Conservation (phyloP, 2,113 vertebrate species). For the mouse (Mus musculus) region DNA sequence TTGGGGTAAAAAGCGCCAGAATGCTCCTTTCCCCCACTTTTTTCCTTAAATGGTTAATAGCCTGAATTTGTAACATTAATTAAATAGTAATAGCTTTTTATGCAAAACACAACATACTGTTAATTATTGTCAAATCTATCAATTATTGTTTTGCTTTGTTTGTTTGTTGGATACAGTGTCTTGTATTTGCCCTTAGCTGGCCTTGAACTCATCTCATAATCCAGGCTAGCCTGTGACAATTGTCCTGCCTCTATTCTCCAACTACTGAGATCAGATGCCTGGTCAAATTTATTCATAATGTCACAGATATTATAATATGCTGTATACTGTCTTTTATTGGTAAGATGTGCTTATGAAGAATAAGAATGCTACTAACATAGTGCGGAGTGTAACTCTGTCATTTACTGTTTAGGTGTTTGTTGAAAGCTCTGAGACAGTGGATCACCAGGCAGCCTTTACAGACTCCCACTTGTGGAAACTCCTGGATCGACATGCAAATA, state of each 20-base stretch:
- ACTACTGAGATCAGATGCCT: not conserved
- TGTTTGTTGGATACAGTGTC: not conserved
- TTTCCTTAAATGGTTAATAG: not conserved
- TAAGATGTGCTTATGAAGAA: not conserved
- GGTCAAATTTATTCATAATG: not conserved
- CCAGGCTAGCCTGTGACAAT: not conserved
- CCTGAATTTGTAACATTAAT: constrained; percentile 24
- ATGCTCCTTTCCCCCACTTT: not conserved
- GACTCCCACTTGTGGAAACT: constrained; percentile 98
- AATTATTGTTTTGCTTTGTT: not conserved
- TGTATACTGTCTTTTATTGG: not conserved
- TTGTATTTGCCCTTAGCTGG: not conserved
- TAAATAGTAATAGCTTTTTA: constrained; percentile 38
- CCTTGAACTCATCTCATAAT: not conserved
- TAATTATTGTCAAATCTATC: constrained; percentile 6
- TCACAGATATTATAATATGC: constrained; percentile 15
- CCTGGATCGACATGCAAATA: constrained; percentile 97
- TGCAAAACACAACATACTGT: not conserved
- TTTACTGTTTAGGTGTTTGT: constrained; percentile 92
- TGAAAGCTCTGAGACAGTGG: constrained; percentile 95
- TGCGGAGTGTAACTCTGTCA: not conserved
- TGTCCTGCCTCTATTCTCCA: not conserved
- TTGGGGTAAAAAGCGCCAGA: not conserved
- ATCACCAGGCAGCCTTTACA: constrained; percentile 92
- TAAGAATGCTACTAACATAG: constrained; percentile 42